Percentiles rank a stretch among this genome's conserved stretches.
These are phyloP conservation scores for Caenorhabditis sp. DNA, from an alignment of 2,888 invertebrate genomes.

Conservation along the genomic window DNA sequence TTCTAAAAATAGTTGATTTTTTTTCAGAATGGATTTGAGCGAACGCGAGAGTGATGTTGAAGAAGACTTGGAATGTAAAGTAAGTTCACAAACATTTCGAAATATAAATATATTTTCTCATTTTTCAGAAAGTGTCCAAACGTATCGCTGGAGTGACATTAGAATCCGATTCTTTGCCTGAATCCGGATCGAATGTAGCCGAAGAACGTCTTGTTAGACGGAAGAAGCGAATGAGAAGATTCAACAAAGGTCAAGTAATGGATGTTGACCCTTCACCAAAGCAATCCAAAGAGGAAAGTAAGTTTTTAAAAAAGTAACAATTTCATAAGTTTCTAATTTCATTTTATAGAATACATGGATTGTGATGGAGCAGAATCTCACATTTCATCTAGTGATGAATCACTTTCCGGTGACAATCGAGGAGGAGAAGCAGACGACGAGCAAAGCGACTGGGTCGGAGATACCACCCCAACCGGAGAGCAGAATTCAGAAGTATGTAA, in stretches of 20 bases:
- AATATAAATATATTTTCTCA: not conserved
- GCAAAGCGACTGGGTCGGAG: conserved; percentile 65
- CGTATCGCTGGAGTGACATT: conserved; percentile 45
- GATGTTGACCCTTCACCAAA: conserved; percentile 38
- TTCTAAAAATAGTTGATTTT: not conserved
- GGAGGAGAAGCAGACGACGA: conserved; percentile 61
- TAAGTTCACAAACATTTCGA: conserved; percentile 8
- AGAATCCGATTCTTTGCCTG: conserved; percentile 57
- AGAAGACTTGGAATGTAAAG: conserved; percentile 28
- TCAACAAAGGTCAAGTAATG: conserved; percentile 27
- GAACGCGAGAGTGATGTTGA: conserved; percentile 38
- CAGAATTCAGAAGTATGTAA: not conserved
- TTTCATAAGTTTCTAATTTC: conserved; percentile 7
- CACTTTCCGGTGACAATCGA: conserved; percentile 29
- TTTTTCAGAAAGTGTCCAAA: conserved; percentile 36
- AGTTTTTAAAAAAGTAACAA: not conserved
- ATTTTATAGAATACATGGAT: conserved; percentile 37
- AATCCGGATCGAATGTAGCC: conserved; percentile 22
- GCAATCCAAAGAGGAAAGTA: not conserved
- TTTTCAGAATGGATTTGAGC: conserved; percentile 32
- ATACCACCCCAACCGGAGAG: conserved; percentile 25
- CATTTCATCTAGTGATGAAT: conserved; percentile 43
- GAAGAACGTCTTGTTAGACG: conserved; percentile 22
- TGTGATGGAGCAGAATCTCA: conserved; percentile 51
- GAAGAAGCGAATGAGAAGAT: conserved; percentile 25